Conservation (phyloP, 2,888 invertebrate genomes). For the Sthenelais limicola region DNA sequence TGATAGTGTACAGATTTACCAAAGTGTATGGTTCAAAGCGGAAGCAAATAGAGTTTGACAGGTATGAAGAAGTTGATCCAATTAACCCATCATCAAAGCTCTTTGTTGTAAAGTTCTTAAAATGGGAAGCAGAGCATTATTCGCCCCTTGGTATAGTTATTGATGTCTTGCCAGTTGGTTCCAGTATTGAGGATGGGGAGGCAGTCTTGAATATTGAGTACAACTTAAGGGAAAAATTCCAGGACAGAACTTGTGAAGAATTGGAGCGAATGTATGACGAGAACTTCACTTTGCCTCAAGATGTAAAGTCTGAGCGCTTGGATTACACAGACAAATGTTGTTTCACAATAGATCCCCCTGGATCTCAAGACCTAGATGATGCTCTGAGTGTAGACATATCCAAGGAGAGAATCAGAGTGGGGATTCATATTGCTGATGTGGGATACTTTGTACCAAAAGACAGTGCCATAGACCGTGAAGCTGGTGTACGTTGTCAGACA, state of each 20-base stretch:
- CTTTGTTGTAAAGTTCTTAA: constrained; percentile 61
- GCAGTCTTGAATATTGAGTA: constrained; percentile 58
- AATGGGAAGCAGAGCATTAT: constrained; percentile 57
- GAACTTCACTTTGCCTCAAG: constrained; percentile 51
- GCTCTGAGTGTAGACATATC: constrained; percentile 50
- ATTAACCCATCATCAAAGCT: constrained; percentile 52
- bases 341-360: constrained; percentile 56
- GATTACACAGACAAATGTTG: constrained; percentile 57
- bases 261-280: constrained; percentile 50
- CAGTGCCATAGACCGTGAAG: constrained; percentile 45
- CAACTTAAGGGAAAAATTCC: constrained; percentile 51
- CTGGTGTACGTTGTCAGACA: constrained; percentile 41
- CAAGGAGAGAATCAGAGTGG: constrained; percentile 15
- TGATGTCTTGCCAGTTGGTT: constrained; percentile 55
- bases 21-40: background rate
- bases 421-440: constrained; percentile 53
- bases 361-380: constrained; percentile 53
- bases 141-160: constrained; percentile 61
- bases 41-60: background rate
- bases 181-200: constrained; percentile 51
- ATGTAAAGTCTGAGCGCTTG: constrained; percentile 49
- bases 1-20: background rate
- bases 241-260: constrained; percentile 49
- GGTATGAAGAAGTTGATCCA: constrained; percentile 49
- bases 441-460: constrained; percentile 43